These are phyloP conservation scores for Zaprionus obscuricornis DNA, from an alignment of 2,888 invertebrate genomes.

Conservation along the genomic window DNA sequence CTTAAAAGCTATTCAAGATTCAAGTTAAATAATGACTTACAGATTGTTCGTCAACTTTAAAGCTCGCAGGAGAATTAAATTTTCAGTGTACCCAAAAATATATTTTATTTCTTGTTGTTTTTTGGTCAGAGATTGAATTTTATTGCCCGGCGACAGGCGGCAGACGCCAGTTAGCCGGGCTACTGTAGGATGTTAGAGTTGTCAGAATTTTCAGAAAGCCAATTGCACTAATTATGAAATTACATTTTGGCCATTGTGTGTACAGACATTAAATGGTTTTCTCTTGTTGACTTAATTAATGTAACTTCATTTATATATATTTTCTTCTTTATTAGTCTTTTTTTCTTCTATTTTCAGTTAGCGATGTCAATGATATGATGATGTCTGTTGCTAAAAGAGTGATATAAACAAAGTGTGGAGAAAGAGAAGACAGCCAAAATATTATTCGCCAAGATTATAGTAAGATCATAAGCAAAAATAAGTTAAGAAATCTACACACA, in stretches of 20 bases:
- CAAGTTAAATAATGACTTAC: too few relatives aligned
- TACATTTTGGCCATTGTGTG: conserved; percentile 49
- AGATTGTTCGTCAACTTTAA: too few relatives aligned
- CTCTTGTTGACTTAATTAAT: conserved; percentile 58
- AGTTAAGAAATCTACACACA: conserved; percentile 54
- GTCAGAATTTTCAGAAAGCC: conserved; percentile 63
- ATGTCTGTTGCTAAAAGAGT: too few relatives aligned
- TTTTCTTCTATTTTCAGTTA: conserved; percentile 41
- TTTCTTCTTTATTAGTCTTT: conserved; percentile 8
- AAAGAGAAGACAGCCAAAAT: too few relatives aligned
- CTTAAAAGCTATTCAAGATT: too few relatives aligned
- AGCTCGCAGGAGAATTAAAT: too few relatives aligned
- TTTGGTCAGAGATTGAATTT: conserved; percentile 64
- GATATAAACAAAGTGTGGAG: too few relatives aligned
- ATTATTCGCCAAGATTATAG: too few relatives aligned
- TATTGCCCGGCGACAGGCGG: conserved; percentile 45
- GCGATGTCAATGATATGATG: conserved; percentile 50
- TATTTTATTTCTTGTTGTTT: conserved; percentile 10
- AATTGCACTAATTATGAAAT: conserved; percentile 71
- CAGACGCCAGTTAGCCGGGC: conserved; percentile 21
- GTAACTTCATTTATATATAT: conserved; percentile 20
- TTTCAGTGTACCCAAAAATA: too few relatives aligned
- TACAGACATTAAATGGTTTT: conserved; percentile 52
- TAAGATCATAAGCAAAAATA: conserved; percentile 22
- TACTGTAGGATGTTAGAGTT: conserved; percentile 32